Evolutionary conservation across 2,888 invertebrate genomes (phyloP).

Genomic region (Tenodera sinensis): DNA sequence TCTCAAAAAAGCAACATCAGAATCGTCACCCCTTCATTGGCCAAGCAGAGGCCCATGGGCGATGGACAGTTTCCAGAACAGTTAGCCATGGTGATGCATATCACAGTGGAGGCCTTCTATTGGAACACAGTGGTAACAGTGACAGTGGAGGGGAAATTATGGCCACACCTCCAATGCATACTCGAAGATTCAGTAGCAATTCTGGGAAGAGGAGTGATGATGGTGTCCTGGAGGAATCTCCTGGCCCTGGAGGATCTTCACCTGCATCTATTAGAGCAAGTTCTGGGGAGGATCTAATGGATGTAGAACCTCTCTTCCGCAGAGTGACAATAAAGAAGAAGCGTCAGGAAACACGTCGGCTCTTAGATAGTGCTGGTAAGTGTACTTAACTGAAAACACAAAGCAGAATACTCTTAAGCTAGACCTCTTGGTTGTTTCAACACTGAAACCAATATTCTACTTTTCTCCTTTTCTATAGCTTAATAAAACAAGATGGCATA

Average conservation of each 20-base stretch:
- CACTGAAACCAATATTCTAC: background rate
- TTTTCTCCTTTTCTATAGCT: background rate
- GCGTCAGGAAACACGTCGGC: constrained; percentile 31
- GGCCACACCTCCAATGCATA: constrained; percentile 24
- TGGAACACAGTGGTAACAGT: constrained; percentile 28
- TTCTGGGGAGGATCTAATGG: constrained; percentile 36
- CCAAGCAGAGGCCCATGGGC: background rate
- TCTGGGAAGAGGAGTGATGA: constrained; percentile 3
- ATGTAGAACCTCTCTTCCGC: constrained; percentile 59
- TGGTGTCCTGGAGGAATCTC: constrained; percentile 7
- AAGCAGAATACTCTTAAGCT: background rate
- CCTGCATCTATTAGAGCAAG: constrained; percentile 19
- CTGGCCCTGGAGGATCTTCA: constrained; percentile 5
- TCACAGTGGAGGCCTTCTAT: background rate
- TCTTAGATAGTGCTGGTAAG: constrained; percentile 44
- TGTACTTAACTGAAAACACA: background rate
- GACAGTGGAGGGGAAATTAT: constrained; percentile 28
- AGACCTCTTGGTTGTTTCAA: background rate
- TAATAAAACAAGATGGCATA: too few species aligned
- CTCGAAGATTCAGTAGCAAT: constrained; percentile 8
- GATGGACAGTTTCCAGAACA: background rate
- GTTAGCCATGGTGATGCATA: background rate
- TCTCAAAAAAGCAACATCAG: background rate
- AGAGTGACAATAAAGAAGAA: constrained; percentile 62
- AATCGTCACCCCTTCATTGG: background rate